Evolutionary conservation across 2,888 invertebrate genomes (phyloP).

Genomic region (Amaurobius ferox): DNA sequence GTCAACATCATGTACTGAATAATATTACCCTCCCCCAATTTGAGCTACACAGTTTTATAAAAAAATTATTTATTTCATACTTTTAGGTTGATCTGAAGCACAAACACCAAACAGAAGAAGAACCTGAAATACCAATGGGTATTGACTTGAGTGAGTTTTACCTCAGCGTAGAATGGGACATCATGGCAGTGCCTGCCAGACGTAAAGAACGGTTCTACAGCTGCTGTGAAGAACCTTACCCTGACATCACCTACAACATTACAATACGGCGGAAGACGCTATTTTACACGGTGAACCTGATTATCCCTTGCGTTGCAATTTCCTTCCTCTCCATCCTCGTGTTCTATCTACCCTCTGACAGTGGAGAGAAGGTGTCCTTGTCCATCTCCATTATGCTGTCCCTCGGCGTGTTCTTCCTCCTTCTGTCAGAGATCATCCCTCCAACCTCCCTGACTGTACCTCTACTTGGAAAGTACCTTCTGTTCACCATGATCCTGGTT

Average conservation of each 20-base stretch:
- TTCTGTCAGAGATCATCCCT: slow-evolving; percentile 98
- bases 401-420: slow-evolving; percentile 98
- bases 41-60: too few relatives aligned
- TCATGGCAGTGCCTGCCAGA: slow-evolving; percentile 77
- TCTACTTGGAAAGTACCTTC: slow-evolving; percentile 94
- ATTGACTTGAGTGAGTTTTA: slow-evolving; percentile 80
- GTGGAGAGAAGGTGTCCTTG: slow-evolving; percentile 97
- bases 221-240: slow-evolving; percentile 85
- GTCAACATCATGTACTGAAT: too few relatives aligned
- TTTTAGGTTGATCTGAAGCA: slow-evolving; percentile 74
- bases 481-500: slow-evolving; percentile 97
- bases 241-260: slow-evolving; percentile 98
- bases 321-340: slow-evolving; percentile 96
- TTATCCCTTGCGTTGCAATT: slow-evolving; percentile 96
- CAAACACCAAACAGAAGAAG: slow-evolving; percentile 72
- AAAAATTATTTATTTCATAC: too few relatives aligned
- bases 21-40: too few relatives aligned
- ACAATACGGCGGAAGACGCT: slow-evolving; percentile 97
- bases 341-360: slow-evolving; percentile 97
- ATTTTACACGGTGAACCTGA: slow-evolving; percentile 97
- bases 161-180: slow-evolving; percentile 80
- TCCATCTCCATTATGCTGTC: slow-evolving; percentile 99
- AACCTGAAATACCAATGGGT: slow-evolving; percentile 75
- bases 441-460: slow-evolving; percentile 97
- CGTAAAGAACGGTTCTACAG: slow-evolving; percentile 74